Conservation (phyloP, 2,113 vertebrate genomes). For the Cervus canadensis region DNA sequence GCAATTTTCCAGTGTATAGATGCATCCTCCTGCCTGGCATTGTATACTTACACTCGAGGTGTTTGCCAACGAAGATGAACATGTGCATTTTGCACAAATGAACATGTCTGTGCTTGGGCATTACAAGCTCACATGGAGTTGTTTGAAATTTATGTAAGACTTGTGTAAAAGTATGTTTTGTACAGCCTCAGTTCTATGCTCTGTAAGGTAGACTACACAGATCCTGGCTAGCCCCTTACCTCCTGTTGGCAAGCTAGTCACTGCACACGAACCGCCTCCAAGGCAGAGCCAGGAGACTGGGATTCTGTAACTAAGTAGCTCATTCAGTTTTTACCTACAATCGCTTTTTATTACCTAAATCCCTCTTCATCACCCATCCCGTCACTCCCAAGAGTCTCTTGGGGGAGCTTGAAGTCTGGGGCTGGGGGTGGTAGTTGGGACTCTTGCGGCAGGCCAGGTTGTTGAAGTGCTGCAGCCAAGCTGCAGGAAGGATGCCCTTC, state of each 20-base stretch:
- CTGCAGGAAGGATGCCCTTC: background rate
- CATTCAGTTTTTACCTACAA: background rate
- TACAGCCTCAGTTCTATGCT: background rate
- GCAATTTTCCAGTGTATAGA: background rate
- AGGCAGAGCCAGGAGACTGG: background rate
- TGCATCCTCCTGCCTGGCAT: background rate
- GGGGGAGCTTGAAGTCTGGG: background rate
- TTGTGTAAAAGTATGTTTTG: background rate
- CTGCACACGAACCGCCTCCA: background rate
- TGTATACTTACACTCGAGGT: background rate
- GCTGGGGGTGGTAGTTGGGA: background rate
- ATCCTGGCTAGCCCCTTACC: background rate
- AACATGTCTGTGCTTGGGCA: background rate
- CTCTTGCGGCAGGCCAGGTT: background rate
- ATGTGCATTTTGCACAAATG: background rate
- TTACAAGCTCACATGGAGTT: background rate
- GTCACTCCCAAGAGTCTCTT: background rate
- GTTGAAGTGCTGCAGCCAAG: background rate
- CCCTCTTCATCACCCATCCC: background rate
- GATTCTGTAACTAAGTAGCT: background rate
- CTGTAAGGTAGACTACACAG: background rate
- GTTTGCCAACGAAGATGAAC: background rate
- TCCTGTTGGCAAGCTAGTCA: background rate
- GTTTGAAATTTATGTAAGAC: background rate
- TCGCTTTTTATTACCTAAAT: slow-evolving; percentile 13